Evolutionary conservation across 2,888 invertebrate species (phyloP), one percentile per base, ranked within the genome.

Genomic region (Drosophila mulleri): DNA sequence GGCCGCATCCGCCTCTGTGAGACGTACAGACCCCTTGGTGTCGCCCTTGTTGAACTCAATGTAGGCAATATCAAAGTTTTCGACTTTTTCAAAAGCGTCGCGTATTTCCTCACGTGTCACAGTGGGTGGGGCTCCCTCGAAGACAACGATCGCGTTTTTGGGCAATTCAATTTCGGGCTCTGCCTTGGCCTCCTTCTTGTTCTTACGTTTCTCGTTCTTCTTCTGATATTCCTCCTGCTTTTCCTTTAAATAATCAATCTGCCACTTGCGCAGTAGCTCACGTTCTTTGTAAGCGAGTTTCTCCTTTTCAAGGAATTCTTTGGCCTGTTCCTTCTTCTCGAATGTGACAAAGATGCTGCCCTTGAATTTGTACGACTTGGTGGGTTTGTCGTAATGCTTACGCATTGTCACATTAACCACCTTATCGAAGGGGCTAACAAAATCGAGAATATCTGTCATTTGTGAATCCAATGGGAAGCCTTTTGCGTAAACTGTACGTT

Each of bases 281-380:
- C 93, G 94, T 0, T 95, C 96, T 1, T 94, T 94, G 82, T 95
- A 97, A 85, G 96, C 96, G 7, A 96, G 93, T 72, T 94, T 95
- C 78, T 96, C 95, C 23, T 94, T 93, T 23, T 95, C 95, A 42
- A 98, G 92, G 91, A 98, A 97, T 70, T 95, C 95, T 82, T 97
- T 95, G 3, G 98, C 97, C 90, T 95, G 95, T 62, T 98, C 98
- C 61, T 95, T 94, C 37, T 95, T 96, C 83, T 95, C 95, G 92
- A 98, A 99, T 7, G 97, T 96, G 12, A 96, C 95, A 92, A 98
- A 98, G 56, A 98, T 96, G 2, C 99, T 99, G 57, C 99, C 99
- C 93, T 99, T 98, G 91, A 98, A 98, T 69, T 94, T 92, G 58
- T 95, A 94, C 53, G 94, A 94, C 90, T 96, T 96, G 3, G 94